Base-by-base conservation (phyloP, 2,797 vertebrate species). In the Anabas testudineus region DNA sequence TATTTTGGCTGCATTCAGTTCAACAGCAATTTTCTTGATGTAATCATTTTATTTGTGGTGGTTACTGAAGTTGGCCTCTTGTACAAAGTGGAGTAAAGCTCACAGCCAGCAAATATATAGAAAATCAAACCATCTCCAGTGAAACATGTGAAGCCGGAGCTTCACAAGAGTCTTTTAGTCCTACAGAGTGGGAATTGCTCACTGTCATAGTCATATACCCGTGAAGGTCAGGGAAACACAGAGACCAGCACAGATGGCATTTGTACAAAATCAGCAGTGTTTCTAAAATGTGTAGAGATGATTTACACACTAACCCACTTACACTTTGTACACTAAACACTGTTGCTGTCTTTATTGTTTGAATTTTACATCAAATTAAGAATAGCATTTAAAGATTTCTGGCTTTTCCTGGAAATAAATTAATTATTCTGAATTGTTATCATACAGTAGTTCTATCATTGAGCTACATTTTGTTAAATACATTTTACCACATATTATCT, bases 211-310 rank as follows among this genome's bases (percentile, higher is more conserved):
- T 83, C 82, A 85, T 76, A 86, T 88, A 69, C 43, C 74, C 63
- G 56, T 88, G 89, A 93, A 94, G 92, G 91, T 94, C 90, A 91
- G 78, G 61, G 70, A 74, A 82, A 87, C 41, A 8, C 41, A 42
- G 41, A 42, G 41, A 42, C 86, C 71, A 64, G 87, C 84, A 88
- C 92, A 93, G 90, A 93, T 92, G 92, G 91, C 85, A 91, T 91
- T 93, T 90, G 80, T 82, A 89, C 88, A 68, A 92, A 92, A 90
- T 94, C 93, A 94, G 91, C 93, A 92, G 87, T 83, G 93, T 93
- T 90, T 81, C 67, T 64, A 81, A 89, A 85, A 74, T 82, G 81
- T 82, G 84, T 82, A 71, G 75, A 86, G 67, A 87, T 78, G 73
- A 81, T 88, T 87, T 89, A 77, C 85, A 88, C 68, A 75, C 71